Base-by-base conservation (phyloP, 2,888 invertebrate genomes). In the Agrochola circellaris region DNA sequence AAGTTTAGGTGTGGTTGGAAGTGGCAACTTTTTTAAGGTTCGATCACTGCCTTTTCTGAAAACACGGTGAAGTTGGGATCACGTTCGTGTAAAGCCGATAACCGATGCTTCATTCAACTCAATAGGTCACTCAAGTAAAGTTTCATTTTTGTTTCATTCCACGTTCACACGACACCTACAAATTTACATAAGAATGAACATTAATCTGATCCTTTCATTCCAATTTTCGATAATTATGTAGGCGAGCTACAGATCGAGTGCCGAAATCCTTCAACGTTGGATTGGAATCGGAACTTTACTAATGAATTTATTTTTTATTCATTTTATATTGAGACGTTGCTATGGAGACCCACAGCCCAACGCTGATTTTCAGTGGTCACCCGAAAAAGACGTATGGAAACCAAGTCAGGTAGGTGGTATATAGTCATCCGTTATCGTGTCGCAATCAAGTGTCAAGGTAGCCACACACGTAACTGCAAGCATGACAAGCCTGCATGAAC, bases 1-100 rank as follows among this genome's bases (percentile, higher is more conserved):
- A 58, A 67, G 26, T 72, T 20, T 60, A 30, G 74, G 69, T 67
- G 72, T 26, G 48, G 54, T 51, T 20, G 7, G 17, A 23, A 15
- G 2, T 51, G 26, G 11, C 6, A 4, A 4, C 34, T 69, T 45
- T 65, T 26, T n/a, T 38, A 54, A 61, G 3, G 17, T 68, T 2
- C 2, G 30, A 23, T 58, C 26, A 9, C 20, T 5, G 8, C 15
- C 1, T 15, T 20, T 4, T 51, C 1, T 30, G 9, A 20, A n/a
- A 15, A 51, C 48, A 23, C 2, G 26, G 0, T 48, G 3, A 8
- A 17, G 5, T 26, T 38, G 15, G 20, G 20, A 42, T 73, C 20
- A 30, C 6, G 17, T 8, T 30, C 8, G 13, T 45, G 3, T 30
- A 30, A 34, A 23, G 23, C 23, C 13, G 13, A 56, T n/a, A 56